A percentile compares a stretch with the other conserved stretches of the same genome.
Conservation (phyloP, 2,797 vertebrate species). For the Gadopsis bispinosus region DNA sequence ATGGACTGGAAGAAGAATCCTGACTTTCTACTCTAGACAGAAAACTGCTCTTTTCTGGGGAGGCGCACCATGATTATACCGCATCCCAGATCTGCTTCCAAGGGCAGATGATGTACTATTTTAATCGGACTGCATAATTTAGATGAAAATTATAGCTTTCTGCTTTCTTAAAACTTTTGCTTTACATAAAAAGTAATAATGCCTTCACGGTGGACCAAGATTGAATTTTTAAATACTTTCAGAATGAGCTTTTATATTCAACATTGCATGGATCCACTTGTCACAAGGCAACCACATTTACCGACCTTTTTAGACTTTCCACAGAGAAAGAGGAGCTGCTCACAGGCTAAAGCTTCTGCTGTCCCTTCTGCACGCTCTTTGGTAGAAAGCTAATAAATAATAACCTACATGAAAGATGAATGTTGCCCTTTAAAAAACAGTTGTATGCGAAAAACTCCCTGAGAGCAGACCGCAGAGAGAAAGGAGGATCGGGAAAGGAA, state of each 20-base stretch:
- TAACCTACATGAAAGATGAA: neutral
- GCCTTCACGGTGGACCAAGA: neutral
- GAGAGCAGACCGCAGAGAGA: neutral
- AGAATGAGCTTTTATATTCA: conserved; percentile 11
- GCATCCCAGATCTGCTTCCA: conserved; percentile 18
- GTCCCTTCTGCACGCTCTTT: neutral
- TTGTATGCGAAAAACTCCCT: neutral
- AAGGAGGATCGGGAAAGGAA: neutral
- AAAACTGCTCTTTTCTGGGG: conserved; percentile 16
- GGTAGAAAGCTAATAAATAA: neutral
- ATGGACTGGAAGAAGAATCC: conserved; percentile 18
- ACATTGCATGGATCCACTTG: neutral
- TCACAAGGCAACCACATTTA: neutral
- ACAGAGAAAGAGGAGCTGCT: neutral
- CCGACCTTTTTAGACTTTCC: neutral
- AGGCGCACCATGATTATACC: conserved; percentile 31
- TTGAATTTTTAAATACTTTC: conserved; percentile 8
- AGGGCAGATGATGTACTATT: conserved; percentile 16
- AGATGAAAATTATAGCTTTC: conserved; percentile 31
- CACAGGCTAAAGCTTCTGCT: neutral
- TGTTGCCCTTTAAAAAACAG: neutral
- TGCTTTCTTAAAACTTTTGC: neutral
- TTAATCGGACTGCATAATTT: conserved; percentile 34
- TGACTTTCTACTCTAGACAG: neutral
- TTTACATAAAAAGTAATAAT: conserved; percentile 5